Percentiles rank a stretch among this genome's conserved stretches.
These are phyloP conservation scores for Zaprionus kolodkinae DNA, from an alignment of 1,140 invertebrate genomes.

Conservation along the genomic window DNA sequence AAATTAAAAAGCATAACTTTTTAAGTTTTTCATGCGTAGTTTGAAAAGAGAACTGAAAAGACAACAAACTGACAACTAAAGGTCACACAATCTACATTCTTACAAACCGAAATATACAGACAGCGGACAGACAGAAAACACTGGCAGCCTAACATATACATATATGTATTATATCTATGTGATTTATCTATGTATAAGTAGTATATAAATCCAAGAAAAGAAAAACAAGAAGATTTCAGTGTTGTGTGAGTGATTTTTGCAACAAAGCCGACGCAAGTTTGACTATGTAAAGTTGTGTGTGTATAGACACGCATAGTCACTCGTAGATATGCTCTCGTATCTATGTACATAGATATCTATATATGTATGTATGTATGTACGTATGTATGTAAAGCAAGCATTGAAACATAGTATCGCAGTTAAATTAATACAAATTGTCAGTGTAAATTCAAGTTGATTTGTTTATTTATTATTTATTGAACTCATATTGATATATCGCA, in stretches of 20 bases:
- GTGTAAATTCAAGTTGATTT: slow-evolving; percentile 11
- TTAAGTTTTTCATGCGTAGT: slow-evolving; percentile 8
- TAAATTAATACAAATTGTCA: slow-evolving; percentile 4
- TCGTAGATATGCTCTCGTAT: background rate
- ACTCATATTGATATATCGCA: slow-evolving; percentile 2
- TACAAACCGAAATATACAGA: slow-evolving; percentile 4
- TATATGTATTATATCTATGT: slow-evolving; percentile 11
- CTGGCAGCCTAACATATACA: slow-evolving; percentile 8
- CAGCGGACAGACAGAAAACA: background rate
- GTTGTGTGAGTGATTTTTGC: slow-evolving; percentile 3
- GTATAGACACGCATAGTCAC: background rate
- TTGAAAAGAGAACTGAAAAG: slow-evolving; percentile 12
- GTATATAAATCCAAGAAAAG: background rate
- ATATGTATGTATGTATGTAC: background rate
- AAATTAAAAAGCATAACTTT: background rate
- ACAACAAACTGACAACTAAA: slow-evolving; percentile 35
- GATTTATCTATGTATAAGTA: slow-evolving; percentile 1
- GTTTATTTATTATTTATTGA: slow-evolving; percentile 12
- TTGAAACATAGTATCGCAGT: slow-evolving; percentile 6
- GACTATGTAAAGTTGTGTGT: background rate
- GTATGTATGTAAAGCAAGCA: background rate
- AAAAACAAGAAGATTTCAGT: slow-evolving; percentile 30
- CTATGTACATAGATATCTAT: background rate
- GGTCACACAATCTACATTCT: slow-evolving; percentile 36
- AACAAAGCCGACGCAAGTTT: background rate